Conservation (phyloP, 2,797 vertebrate genomes). For the Gymnodraco acuticeps region DNA sequence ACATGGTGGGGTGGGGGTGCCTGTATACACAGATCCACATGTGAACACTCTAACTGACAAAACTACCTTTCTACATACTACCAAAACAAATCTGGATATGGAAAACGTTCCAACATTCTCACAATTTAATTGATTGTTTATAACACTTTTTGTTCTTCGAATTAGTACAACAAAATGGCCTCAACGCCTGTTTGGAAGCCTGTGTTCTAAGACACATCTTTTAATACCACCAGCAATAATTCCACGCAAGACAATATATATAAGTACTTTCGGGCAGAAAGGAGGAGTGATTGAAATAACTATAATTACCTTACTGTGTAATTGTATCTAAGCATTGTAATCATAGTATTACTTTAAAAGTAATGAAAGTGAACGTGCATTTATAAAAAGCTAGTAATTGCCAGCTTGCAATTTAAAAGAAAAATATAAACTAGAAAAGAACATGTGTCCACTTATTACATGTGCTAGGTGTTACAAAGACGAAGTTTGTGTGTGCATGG, state of each 20-base stretch:
- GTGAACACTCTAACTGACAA: not conserved
- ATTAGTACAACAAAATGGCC: conserved; percentile 8
- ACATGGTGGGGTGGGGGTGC: conserved; percentile 20
- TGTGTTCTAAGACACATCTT: conserved; percentile 8
- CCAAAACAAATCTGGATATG: too few species aligned
- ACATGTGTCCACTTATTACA: not conserved
- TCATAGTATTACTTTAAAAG: conserved; percentile 6
- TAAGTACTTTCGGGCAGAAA: not conserved
- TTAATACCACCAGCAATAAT: not conserved
- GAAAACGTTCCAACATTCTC: not conserved
- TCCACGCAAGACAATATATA: not conserved
- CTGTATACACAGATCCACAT: conserved; percentile 10
- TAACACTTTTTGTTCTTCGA: conserved; percentile 16
- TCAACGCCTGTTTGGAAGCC: not conserved
- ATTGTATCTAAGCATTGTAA: conserved; percentile 29
- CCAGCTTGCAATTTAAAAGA: not conserved
- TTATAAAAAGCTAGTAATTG: not conserved
- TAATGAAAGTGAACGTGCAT: conserved; percentile 8
- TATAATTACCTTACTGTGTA: conserved; percentile 23
- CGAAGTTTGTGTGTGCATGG: not conserved
- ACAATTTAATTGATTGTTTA: conserved; percentile 18
- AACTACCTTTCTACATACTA: not conserved
- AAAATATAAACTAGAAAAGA: not conserved
- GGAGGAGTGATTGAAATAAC: conserved; percentile 20
- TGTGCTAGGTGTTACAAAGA: not conserved